Evolutionary conservation across 2,888 invertebrate species (phyloP).

Genomic region (Cecidostiba fungosa): DNA sequence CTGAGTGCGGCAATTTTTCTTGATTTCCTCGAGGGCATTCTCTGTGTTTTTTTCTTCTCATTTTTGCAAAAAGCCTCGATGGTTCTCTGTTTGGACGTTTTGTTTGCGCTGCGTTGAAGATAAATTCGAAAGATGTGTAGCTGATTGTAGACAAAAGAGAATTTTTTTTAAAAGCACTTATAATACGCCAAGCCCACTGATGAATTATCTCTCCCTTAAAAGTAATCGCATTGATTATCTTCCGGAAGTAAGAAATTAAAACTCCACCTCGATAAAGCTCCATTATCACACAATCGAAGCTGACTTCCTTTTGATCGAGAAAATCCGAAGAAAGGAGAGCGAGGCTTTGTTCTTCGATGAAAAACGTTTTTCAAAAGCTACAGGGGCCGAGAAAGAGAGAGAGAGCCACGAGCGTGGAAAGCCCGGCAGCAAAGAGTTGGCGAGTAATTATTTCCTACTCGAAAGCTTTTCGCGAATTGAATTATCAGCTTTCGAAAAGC

Average conservation of each 20-base stretch:
- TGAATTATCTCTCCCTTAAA: too few relatives aligned
- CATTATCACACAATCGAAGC: neutral
- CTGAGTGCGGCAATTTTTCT: neutral
- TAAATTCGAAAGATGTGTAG: neutral
- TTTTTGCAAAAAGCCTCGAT: neutral
- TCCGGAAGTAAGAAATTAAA: neutral
- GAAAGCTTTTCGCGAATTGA: constrained; percentile 39
- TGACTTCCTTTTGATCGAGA: neutral
- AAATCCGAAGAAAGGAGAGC: neutral
- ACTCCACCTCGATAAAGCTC: constrained; percentile 2
- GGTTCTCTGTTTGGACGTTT: neutral
- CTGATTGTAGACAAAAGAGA: too few relatives aligned
- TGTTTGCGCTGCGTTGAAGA: neutral
- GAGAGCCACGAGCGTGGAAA: neutral
- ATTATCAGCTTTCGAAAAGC: constrained; percentile 20
- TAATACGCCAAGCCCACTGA: too few relatives aligned
- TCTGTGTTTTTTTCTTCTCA: neutral
- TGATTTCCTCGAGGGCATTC: neutral
- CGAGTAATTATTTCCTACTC: constrained; percentile 54
- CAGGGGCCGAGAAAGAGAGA: neutral
- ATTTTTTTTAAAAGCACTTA: too few relatives aligned
- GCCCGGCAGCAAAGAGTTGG: neutral
- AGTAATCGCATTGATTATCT: neutral
- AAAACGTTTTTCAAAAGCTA: constrained; percentile 5
- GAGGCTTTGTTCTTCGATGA: neutral